Base-by-base conservation (phyloP, 2,113 vertebrate species). In the Zingel zingel region DNA sequence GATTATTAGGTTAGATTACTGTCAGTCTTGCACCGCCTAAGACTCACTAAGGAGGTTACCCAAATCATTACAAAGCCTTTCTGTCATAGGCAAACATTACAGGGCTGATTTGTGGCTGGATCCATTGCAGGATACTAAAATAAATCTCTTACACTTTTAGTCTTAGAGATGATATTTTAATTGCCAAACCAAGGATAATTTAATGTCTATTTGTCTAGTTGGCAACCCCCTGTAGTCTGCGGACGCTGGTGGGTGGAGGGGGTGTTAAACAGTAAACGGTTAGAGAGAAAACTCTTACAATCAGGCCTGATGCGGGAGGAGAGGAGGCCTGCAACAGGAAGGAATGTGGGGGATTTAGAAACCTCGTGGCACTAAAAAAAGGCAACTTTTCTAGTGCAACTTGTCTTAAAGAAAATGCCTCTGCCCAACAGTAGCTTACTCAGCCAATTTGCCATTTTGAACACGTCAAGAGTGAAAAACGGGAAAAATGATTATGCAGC, bases 221-320 rank as follows among this genome's bases (percentile, higher is more conserved):
- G 88, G 90, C 77, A 89, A 92, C 91, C 81, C 89, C 86, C 81
- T 86, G 76, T 86, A 77, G 90, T 91, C 86, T 81, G 75, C 19
- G 57, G 83, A 86, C 71, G 58, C 82, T 65, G 66, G 83, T 79
- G 87, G 86, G 84, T 86, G 84, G 59, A 74, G 76, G 68, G 72
- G 77, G 88, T 91, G 92, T 91, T 91, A 93, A 84, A 91, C 54
- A 85, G 84, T 58, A 90, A 89, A 90, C 39, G 48, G 54, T 81
- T 78, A 81, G 82, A 90, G 30, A 87, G 70, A 65, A 88, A 89
- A 83, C 72, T 89, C 93, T 94, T 94, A 95, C 94, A 91, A 94
- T 95, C 87, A 94, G 91, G 90, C 94, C 94, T 88, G 93, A 94
- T 61, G 94, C 92, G 56, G 94, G 93, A 80, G 93, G 94, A 92